Conservation (phyloP, 1,140 invertebrate genomes). For the Propsilocerus akamusi region DNA sequence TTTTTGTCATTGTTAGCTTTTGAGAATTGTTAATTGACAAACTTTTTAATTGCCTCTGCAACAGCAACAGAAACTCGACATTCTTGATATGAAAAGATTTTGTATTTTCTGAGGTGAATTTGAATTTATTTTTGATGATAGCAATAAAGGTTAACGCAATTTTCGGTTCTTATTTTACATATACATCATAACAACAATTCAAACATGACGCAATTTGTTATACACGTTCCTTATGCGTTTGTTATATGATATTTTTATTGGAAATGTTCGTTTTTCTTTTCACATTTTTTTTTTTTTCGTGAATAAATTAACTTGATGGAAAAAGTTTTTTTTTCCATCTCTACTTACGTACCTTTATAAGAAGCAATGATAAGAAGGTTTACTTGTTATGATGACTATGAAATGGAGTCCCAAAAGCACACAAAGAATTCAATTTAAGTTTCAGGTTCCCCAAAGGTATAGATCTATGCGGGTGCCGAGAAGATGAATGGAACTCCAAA, state of each 20-base stretch:
- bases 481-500: not conserved
- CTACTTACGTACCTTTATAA: not conserved
- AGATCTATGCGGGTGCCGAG: not conserved
- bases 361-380: not conserved
- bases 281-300: too few relatives aligned
- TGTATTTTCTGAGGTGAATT: too few relatives aligned
- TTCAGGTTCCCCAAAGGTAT: not conserved
- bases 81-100: too few relatives aligned
- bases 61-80: too few relatives aligned
- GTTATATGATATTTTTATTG: constrained; percentile 3
- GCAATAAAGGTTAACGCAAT: constrained; percentile 1
- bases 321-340: not conserved
- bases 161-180: not conserved
- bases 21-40: too few relatives aligned
- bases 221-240: not conserved
- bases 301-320: constrained; percentile 3
- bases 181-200: not conserved
- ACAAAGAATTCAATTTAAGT: not conserved
- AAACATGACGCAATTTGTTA: not conserved
- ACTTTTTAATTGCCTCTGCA: too few relatives aligned
- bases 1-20: too few relatives aligned
- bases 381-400: not conserved
- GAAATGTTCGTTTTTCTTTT: too few relatives aligned
- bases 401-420: not conserved
- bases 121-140: constrained; percentile 1